Conservation (phyloP, 2,888 invertebrate species). For the Dryococelus australis region DNA sequence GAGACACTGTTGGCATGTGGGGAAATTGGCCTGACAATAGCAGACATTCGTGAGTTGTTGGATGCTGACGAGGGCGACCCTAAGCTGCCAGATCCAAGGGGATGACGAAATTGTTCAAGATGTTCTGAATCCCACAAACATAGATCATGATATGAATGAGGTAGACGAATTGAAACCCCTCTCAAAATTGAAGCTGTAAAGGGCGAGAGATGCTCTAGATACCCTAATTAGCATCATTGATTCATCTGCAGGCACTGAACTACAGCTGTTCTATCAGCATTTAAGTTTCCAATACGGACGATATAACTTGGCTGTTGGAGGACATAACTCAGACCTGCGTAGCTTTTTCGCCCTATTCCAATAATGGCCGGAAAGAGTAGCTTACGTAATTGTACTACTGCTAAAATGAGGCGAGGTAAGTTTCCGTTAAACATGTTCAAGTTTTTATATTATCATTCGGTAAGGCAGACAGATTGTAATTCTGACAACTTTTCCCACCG, state of each 20-base stretch:
- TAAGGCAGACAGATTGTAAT: too few relatives aligned
- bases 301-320: too few relatives aligned
- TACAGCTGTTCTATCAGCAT: neutral
- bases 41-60: neutral
- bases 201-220: neutral
- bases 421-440: too few relatives aligned
- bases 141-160: neutral
- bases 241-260: neutral
- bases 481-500: too few relatives aligned
- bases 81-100: neutral
- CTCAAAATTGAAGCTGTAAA: neutral
- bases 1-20: neutral
- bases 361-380: too few relatives aligned
- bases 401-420: too few relatives aligned
- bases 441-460: too few relatives aligned
- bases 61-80: neutral
- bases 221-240: neutral
- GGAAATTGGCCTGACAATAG: neutral
- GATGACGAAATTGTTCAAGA: neutral
- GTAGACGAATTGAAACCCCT: neutral
- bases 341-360: too few relatives aligned
- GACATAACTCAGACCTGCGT: too few relatives aligned
- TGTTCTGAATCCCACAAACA: constrained; percentile 11
- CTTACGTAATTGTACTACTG: too few relatives aligned
- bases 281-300: too few relatives aligned